Conservation (phyloP, 2,113 vertebrate species). For the Leucopsar rothschildi region DNA sequence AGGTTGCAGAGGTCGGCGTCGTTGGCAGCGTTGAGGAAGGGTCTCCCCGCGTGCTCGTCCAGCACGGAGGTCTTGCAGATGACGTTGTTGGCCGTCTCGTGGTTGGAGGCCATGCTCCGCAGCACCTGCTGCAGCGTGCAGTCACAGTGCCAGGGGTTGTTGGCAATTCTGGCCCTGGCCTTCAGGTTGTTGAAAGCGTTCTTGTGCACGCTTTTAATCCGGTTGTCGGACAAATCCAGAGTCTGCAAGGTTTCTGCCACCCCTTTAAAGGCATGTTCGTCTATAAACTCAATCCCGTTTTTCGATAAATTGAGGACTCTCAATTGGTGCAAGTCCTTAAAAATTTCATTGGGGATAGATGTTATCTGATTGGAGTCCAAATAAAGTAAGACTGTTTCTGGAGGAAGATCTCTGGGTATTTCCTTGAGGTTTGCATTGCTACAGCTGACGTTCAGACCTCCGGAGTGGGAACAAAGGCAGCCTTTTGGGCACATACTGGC, state of each 20-base stretch:
- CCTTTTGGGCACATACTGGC: conserved; percentile 98
- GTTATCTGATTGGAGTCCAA: conserved; percentile 98
- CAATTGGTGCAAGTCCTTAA: conserved; percentile 89
- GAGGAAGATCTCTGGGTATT: conserved; percentile 91
- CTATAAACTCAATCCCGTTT: conserved; percentile 92
- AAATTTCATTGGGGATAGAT: conserved; percentile 91
- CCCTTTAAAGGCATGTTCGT: conserved; percentile 91
- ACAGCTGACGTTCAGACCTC: conserved; percentile 93
- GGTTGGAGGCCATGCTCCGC: conserved; percentile 93
- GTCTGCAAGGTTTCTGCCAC: conserved; percentile 91
- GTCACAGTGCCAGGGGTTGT: conserved; percentile 99
- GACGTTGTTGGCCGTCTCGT: conserved; percentile 87
- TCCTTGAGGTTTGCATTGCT: conserved; percentile 96
- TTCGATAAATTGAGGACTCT: conserved; percentile 97
- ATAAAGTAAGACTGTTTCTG: conserved; percentile 89
- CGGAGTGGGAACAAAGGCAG: conserved; percentile 89
- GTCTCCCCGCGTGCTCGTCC: conserved; percentile 86
- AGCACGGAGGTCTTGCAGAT: conserved; percentile 93
- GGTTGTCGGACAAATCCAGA: conserved; percentile 95
- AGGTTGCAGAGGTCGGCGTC: conserved; percentile 95
- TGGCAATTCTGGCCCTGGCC: conserved; percentile 89
- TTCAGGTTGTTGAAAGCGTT: conserved; percentile 92
- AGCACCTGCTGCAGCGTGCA: conserved; percentile 95
- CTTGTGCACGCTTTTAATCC: conserved; percentile 93
- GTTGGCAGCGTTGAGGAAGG: conserved; percentile 85